Evolutionary conservation across 2,888 invertebrate genomes (phyloP).

Genomic region (Perizoma flavofasciatum): DNA sequence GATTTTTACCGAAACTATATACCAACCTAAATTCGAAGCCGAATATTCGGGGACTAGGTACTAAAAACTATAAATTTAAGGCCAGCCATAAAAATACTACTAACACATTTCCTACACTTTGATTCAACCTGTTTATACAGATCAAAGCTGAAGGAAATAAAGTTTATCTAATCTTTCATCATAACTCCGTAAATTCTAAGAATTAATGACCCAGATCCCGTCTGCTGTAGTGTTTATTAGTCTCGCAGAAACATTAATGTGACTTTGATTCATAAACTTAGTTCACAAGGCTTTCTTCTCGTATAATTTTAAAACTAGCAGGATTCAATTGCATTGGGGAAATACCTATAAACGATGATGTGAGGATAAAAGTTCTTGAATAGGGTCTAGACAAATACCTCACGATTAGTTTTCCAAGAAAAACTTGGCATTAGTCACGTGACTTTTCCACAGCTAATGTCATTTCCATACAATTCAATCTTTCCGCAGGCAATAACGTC

Average conservation of each 20-base stretch:
- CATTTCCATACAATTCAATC: too few relatives aligned
- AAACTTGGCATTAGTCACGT: too few relatives aligned
- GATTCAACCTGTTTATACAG: constrained; percentile 79
- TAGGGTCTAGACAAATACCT: too few relatives aligned
- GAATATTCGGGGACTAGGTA: constrained; percentile 2
- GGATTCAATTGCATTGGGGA: too few relatives aligned
- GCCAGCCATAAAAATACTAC: constrained; percentile 77
- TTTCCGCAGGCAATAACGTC: too few relatives aligned
- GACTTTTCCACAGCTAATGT: too few relatives aligned
- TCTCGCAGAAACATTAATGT: constrained; percentile 43
- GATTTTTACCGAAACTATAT: too few relatives aligned
- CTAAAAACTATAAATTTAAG: constrained; percentile 77
- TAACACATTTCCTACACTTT: constrained; percentile 81
- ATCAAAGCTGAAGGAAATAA: constrained; percentile 76
- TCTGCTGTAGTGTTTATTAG: constrained; percentile 43
- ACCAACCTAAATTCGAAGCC: neutral
- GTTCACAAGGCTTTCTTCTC: constrained; percentile 36
- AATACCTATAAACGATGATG: too few relatives aligned
- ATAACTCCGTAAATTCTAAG: constrained; percentile 57
- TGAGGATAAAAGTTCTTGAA: too few relatives aligned
- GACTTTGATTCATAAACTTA: constrained; percentile 37
- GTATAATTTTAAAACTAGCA: constrained; percentile 13
- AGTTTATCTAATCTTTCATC: constrained; percentile 73
- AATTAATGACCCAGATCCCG: constrained; percentile 53
- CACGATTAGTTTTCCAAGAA: too few relatives aligned